These are phyloP conservation scores for Salminus brasiliensis DNA, from an alignment of 2,113 vertebrate species.

Conservation along the genomic window DNA sequence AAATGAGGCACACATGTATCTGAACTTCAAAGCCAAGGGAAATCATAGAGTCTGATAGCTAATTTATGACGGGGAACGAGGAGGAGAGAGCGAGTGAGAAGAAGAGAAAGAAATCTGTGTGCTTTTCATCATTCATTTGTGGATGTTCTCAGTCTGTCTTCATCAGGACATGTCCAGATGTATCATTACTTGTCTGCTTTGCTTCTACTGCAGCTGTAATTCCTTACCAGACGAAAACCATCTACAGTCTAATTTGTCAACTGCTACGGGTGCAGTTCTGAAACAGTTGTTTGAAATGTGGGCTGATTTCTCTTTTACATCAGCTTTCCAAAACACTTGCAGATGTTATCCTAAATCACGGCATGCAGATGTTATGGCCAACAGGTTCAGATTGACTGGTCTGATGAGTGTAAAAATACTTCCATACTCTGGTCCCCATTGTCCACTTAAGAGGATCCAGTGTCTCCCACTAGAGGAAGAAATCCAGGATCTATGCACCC, in stretches of 20 bases:
- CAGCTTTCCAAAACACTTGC: conserved; percentile 12
- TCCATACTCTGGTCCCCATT: conserved; percentile 5
- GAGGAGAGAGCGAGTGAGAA: not conserved
- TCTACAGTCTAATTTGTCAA: not conserved
- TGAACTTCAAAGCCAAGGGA: conserved; percentile 1
- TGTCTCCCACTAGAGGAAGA: conserved; percentile 29
- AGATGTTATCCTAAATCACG: conserved; percentile 3
- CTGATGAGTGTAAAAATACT: not conserved
- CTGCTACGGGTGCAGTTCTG: not conserved
- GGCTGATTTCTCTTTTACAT: not conserved
- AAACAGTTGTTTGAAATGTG: not conserved
- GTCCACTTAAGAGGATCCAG: conserved; percentile 20
- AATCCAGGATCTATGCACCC: conserved; percentile 10
- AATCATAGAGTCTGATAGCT: not conserved
- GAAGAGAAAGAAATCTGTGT: conserved; percentile 7
- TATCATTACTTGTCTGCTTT: conserved; percentile 28
- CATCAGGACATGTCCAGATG: conserved; percentile 43
- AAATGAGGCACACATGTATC: not conserved
- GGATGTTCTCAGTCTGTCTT: conserved; percentile 30
- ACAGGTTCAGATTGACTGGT: not conserved
- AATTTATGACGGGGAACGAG: not conserved
- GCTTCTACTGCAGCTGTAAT: not conserved
- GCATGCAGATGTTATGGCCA: conserved; percentile 8
- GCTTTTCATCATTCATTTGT: conserved; percentile 38
- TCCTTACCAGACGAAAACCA: conserved; percentile 29